phyloP scores from a whole-genome alignment of 2,888 invertebrate species.

The Graphium colonna region DNA sequence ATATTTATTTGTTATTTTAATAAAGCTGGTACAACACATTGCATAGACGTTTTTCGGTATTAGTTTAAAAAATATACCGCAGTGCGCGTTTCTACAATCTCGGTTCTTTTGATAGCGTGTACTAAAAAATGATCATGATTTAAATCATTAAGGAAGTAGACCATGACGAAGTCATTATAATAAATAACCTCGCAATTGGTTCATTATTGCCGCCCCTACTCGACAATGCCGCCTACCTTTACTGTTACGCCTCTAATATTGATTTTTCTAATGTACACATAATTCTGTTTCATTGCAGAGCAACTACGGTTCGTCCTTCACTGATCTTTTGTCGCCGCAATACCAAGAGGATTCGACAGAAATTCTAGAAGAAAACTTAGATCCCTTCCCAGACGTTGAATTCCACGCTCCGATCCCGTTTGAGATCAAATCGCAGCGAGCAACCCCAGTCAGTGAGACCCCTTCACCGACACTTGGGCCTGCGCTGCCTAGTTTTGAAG shows the following conservation, averaged over 20 bases:
- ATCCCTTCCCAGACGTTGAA: slow-evolving; percentile 86
- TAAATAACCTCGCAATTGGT: slow-evolving; percentile 57
- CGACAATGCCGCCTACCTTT: slow-evolving; percentile 60
- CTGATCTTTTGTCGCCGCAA: slow-evolving; percentile 87
- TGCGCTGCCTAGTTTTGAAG: slow-evolving; percentile 92
- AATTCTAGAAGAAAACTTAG: slow-evolving; percentile 85
- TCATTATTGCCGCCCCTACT: slow-evolving; percentile 57
- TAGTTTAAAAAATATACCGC: too few relatives aligned
- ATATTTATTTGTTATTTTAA: too few relatives aligned
- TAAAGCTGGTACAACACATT: too few relatives aligned
- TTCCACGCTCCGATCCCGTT: slow-evolving; percentile 69
- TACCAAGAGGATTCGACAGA: slow-evolving; percentile 86
- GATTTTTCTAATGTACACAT: slow-evolving; percentile 25
- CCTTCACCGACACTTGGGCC: slow-evolving; percentile 76
- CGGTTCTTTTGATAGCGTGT: background rate
- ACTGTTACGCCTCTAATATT: slow-evolving; percentile 58
- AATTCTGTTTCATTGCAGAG: slow-evolving; percentile 75
- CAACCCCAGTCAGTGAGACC: slow-evolving; percentile 66
- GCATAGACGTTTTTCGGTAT: too few relatives aligned
- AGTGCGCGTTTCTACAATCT: background rate
- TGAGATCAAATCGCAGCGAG: slow-evolving; percentile 64
- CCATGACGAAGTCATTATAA: slow-evolving; percentile 31
- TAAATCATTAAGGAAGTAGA: slow-evolving; percentile 36
- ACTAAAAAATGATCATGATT: slow-evolving; percentile 31
- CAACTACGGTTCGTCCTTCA: slow-evolving; percentile 89